phyloP scores from a whole-genome alignment of 2,113 vertebrate species.

The Pachycephala philippinensis region DNA sequence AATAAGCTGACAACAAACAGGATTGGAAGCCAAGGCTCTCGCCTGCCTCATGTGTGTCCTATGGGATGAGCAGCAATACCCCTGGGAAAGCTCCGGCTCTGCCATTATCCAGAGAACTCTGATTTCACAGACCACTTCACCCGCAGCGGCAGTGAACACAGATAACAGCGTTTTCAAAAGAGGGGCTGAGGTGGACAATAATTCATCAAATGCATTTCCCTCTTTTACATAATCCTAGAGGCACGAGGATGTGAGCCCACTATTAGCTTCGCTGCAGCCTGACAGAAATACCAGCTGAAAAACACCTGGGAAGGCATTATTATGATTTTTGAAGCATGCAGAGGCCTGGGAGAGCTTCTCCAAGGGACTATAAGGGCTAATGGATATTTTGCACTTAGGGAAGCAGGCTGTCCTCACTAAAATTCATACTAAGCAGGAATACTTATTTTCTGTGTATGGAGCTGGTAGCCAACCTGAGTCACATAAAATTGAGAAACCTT shows the following conservation, averaged over 20 bases:
- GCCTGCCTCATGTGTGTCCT: not conserved
- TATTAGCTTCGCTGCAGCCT: not conserved
- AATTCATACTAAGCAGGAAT: not conserved
- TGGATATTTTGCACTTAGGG: not conserved
- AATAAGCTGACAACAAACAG: not conserved
- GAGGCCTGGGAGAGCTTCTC: not conserved
- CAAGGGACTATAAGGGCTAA: not conserved
- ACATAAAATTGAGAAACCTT: not conserved
- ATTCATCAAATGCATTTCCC: not conserved
- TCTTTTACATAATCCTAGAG: not conserved
- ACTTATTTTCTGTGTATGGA: not conserved
- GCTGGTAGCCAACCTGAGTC: not conserved
- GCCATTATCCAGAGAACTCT: not conserved
- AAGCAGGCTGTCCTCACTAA: not conserved
- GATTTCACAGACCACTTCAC: not conserved
- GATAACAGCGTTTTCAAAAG: not conserved
- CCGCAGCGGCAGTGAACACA: not conserved
- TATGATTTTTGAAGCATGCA: not conserved
- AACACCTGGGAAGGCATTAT: not conserved
- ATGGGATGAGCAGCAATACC: not conserved
- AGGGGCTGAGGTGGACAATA: not conserved
- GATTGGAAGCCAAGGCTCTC: not conserved
- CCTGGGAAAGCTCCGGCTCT: not conserved
- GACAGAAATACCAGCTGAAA: not conserved
- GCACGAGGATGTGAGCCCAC: not conserved